These are phyloP conservation scores for Lophius americanus DNA, from an alignment of 2,797 vertebrate species.

Conservation along the genomic window DNA sequence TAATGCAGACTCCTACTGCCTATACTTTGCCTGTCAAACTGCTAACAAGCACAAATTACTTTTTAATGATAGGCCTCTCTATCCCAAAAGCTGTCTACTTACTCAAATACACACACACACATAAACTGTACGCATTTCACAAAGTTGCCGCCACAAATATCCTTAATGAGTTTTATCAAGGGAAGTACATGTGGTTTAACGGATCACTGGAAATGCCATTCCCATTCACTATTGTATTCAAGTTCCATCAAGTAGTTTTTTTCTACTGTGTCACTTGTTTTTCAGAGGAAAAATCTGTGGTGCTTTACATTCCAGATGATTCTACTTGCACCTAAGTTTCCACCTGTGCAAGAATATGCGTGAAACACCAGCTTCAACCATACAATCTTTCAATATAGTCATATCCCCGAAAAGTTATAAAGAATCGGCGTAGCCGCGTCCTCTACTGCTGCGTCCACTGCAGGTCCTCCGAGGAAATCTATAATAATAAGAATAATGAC, in stretches of 20 bases:
- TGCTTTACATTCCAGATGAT: slow-evolving; percentile 30
- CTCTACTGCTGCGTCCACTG: no score
- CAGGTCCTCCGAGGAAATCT: no score
- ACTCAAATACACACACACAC: slow-evolving; percentile 28
- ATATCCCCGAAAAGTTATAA: no score
- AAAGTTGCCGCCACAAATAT: slow-evolving; percentile 52
- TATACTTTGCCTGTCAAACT: slow-evolving; percentile 75
- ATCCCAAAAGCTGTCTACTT: slow-evolving; percentile 67
- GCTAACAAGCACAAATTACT: slow-evolving; percentile 81
- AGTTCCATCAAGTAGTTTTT: slow-evolving; percentile 49
- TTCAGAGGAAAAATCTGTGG: slow-evolving; percentile 17
- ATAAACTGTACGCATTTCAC: slow-evolving; percentile 21
- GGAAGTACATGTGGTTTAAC: slow-evolving; percentile 70
- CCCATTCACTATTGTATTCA: slow-evolving; percentile 48
- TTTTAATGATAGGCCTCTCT: slow-evolving; percentile 78
- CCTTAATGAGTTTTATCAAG: slow-evolving; percentile 72
- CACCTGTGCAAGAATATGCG: slow-evolving; percentile 23
- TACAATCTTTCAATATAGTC: slow-evolving; percentile 1
- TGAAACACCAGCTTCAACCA: neutral
- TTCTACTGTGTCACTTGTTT: slow-evolving; percentile 44
- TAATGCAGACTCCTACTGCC: slow-evolving; percentile 75
- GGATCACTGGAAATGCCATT: slow-evolving; percentile 65
- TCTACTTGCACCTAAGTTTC: slow-evolving; percentile 8
- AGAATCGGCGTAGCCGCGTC: no score
- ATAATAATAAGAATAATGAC: no score